phyloP scores from a whole-genome alignment of 2,113 vertebrate species.

The Ellobius talpinus region DNA sequence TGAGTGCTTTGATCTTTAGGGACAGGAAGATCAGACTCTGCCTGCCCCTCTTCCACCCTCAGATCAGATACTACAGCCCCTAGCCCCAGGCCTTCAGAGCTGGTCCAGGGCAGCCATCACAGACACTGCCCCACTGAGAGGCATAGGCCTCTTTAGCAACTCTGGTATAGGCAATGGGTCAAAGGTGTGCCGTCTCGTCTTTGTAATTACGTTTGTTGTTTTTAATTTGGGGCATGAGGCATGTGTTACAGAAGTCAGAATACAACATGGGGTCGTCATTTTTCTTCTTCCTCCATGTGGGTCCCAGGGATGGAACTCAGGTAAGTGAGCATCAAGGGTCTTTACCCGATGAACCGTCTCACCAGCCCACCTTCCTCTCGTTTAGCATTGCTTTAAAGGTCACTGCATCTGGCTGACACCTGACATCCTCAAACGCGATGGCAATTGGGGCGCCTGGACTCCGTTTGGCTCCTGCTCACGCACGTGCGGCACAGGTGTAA shows the following conservation, averaged over 20 bases:
- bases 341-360: not conserved
- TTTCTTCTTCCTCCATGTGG: not conserved
- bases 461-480: constrained; percentile 96
- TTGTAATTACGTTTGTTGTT: not conserved
- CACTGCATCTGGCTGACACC: constrained; percentile 98
- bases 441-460: constrained; percentile 98
- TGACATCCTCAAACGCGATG: constrained; percentile 96
- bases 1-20: not conserved
- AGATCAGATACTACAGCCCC: no score
- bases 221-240: not conserved
- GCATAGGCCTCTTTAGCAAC: accelerated
- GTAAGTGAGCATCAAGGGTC: not conserved
- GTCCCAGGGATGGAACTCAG: not conserved
- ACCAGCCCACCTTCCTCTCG: constrained; percentile 63
- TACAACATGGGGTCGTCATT: not conserved
- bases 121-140: not conserved
- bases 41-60: not conserved
- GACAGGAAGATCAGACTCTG: accelerated
- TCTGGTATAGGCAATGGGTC: accelerated
- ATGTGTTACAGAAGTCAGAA: not conserved
- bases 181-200: constrained; percentile 60
- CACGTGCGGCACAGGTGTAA: constrained; percentile 95
- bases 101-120: not conserved
- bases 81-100: not conserved
- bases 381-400: constrained; percentile 98